Evolutionary conservation across 2,888 invertebrate species (phyloP).

Genomic region (Dasysyrphus albostriatus): DNA sequence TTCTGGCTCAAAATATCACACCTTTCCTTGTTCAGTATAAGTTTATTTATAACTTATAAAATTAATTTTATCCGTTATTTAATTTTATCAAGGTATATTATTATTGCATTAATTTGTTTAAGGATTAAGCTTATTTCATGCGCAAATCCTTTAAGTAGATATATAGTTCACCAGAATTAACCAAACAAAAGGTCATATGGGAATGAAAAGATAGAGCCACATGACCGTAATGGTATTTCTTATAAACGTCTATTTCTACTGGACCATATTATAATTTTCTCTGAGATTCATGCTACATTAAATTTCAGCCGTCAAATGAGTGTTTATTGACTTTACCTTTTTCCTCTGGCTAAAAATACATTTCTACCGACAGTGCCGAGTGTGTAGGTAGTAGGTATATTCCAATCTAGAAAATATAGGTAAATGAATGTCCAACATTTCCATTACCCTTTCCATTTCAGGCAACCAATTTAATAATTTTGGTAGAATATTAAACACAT

Average conservation of each 20-base stretch:
- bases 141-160: not conserved
- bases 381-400: not conserved
- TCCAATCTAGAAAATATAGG: not conserved
- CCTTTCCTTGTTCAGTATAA: no score
- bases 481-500: slow-evolving; percentile 59
- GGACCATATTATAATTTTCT: not conserved
- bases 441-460: not conserved
- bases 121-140: not conserved
- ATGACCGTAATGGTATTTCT: not conserved
- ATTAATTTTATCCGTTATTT: no score
- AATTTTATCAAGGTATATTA: not conserved
- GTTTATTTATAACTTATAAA: no score
- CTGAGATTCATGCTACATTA: slow-evolving; percentile 4
- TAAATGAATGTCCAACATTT: slow-evolving; percentile 33
- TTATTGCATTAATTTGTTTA: not conserved
- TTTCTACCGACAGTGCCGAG: not conserved
- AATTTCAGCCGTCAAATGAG: slow-evolving; percentile 8
- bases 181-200: not conserved
- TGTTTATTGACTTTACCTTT: slow-evolving; percentile 12
- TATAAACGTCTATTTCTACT: not conserved
- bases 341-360: slow-evolving; percentile 15
- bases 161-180: not conserved
- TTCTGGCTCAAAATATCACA: no score
- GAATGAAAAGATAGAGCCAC: not conserved
- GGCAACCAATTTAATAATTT: slow-evolving; percentile 43